Conservation (phyloP, 2,797 vertebrate genomes). For the Sebastes glaucus region DNA sequence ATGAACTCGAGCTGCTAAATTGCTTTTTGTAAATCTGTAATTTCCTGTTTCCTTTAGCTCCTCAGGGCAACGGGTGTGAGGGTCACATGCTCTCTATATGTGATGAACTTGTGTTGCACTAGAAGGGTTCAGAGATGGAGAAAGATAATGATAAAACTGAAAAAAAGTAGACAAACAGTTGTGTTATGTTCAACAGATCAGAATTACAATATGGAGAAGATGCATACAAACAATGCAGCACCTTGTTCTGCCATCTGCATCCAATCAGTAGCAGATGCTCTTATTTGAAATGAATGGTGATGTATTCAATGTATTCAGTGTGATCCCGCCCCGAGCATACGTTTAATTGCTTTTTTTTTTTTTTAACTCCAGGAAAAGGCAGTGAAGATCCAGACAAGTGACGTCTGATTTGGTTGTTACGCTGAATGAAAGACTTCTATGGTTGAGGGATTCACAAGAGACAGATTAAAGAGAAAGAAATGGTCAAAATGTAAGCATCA, state of each 20-base stretch:
- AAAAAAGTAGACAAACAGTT: not conserved
- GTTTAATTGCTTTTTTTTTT: not conserved
- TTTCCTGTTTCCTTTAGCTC: not conserved
- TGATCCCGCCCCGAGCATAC: not conserved
- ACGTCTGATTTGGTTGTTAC: not conserved
- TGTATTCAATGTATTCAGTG: conserved; percentile 7
- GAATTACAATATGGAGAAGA: not conserved
- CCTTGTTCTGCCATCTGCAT: not conserved
- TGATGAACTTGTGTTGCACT: not conserved
- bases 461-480: not conserved
- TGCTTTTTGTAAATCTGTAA: not conserved
- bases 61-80: not conserved
- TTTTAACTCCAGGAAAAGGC: not conserved
- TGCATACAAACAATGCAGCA: not conserved
- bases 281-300: not conserved
- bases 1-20: not conserved
- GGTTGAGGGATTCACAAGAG: not conserved
- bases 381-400: not conserved
- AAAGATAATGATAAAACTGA: not conserved
- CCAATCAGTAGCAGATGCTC: not conserved
- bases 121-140: not conserved
- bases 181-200: not conserved
- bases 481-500: not conserved
- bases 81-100: not conserved
- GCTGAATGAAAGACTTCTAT: not conserved